phyloP scores from a whole-genome alignment of 2,888 invertebrate genomes.

The Crocallis elinguaria region DNA sequence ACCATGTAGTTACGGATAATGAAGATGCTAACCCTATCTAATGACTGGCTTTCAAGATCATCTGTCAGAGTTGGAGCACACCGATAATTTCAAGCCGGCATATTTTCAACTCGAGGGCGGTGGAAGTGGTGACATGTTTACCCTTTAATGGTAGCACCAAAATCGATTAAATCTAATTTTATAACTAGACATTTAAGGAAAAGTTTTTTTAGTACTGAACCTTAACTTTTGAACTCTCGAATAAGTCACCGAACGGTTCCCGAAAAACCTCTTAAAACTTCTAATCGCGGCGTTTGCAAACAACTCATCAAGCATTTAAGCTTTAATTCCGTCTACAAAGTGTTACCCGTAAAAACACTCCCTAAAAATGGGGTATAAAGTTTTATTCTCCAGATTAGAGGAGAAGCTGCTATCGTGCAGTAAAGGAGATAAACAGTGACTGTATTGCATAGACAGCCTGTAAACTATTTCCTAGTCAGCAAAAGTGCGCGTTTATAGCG shows the following conservation, averaged over 20 bases:
- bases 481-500: conserved; percentile 73
- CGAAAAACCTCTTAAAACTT: conserved; percentile 68
- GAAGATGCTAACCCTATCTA: too few relatives aligned
- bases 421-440: conserved; percentile 75
- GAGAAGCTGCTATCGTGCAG: conserved; percentile 59
- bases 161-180: neutral
- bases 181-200: neutral
- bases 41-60: too few relatives aligned
- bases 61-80: too few relatives aligned
- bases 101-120: too few relatives aligned
- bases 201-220: neutral
- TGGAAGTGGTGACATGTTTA: too few relatives aligned
- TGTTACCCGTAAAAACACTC: conserved; percentile 69
- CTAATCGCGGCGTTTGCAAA: conserved; percentile 67
- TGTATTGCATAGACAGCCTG: conserved; percentile 68
- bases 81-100: too few relatives aligned
- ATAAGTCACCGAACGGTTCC: conserved; percentile 38
- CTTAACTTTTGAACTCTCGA: neutral
- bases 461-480: conserved; percentile 83
- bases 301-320: conserved; percentile 76
- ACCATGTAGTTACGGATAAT: too few relatives aligned
- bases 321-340: conserved; percentile 75
- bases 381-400: conserved; percentile 80
- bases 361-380: conserved; percentile 77
- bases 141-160: neutral